Evolutionary conservation across 2,113 vertebrate species (phyloP).

Genomic region (Callopanchax toddi): DNA sequence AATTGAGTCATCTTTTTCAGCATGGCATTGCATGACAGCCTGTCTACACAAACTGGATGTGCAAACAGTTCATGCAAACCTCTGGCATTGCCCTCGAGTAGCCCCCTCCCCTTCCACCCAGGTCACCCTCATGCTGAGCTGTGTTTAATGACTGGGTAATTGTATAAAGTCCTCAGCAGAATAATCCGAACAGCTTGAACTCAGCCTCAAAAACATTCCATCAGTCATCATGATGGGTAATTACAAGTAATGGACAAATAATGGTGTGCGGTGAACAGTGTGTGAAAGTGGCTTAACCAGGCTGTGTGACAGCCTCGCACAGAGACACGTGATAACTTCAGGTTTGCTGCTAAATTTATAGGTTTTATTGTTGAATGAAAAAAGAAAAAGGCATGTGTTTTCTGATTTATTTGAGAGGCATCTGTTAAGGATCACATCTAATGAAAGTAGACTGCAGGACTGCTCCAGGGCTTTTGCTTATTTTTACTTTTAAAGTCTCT

Average conservation of each 20-base stretch:
- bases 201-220: slow-evolving; percentile 64
- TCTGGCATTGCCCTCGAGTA: slow-evolving; percentile 7
- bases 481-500: slow-evolving; percentile 5
- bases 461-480: not conserved
- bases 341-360: slow-evolving; percentile 5
- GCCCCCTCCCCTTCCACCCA: slow-evolving; percentile 13
- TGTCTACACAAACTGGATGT: slow-evolving; percentile 3
- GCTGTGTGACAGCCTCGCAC: slow-evolving; percentile 48
- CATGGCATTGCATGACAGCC: slow-evolving; percentile 6
- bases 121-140: slow-evolving; percentile 49
- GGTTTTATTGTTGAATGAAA: slow-evolving; percentile 18
- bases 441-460: not conserved
- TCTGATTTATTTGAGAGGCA: not conserved
- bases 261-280: slow-evolving; percentile 55
- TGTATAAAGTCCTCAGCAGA: slow-evolving; percentile 67
- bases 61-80: slow-evolving; percentile 17
- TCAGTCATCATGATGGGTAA: slow-evolving; percentile 72
- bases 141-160: slow-evolving; percentile 68
- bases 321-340: slow-evolving; percentile 31
- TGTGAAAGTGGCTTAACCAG: slow-evolving; percentile 64
- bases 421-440: slow-evolving; percentile 28
- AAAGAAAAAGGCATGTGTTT: slow-evolving; percentile 17
- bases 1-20: slow-evolving; percentile 16
- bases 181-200: slow-evolving; percentile 63
- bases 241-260: slow-evolving; percentile 77